Evolutionary conservation across 2,888 invertebrate genomes (phyloP).

Genomic region (Allophyes oxyacanthae): DNA sequence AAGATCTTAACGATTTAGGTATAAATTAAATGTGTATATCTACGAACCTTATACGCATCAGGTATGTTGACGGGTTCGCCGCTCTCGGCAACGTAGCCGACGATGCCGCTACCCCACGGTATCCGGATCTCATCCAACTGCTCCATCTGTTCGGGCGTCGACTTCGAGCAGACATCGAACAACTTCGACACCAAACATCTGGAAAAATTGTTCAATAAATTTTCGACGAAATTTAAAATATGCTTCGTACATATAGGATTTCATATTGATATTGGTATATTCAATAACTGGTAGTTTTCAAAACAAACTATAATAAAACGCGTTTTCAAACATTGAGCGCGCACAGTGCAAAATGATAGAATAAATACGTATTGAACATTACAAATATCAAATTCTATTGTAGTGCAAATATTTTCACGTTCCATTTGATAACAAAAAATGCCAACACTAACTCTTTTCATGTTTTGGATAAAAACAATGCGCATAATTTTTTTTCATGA

Average conservation of each 20-base stretch:
- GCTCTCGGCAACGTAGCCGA: constrained; percentile 97
- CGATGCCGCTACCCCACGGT: constrained; percentile 98
- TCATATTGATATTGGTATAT: too few relatives aligned
- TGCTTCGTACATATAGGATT: neutral
- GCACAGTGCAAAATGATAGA: constrained; percentile 5
- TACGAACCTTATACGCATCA: constrained; percentile 96
- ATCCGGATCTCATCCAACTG: constrained; percentile 97
- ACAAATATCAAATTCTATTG: constrained; percentile 33
- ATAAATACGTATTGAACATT: constrained; percentile 26
- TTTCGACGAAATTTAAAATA: constrained; percentile 6
- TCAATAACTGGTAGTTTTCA: neutral
- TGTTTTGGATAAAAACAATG: constrained; percentile 28
- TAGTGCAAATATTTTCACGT: constrained; percentile 35
- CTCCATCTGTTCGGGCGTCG: constrained; percentile 97
- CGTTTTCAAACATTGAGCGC: constrained; percentile 15
- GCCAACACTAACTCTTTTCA: constrained; percentile 10
- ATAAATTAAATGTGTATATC: too few relatives aligned
- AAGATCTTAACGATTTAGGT: too few relatives aligned
- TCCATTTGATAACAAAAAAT: constrained; percentile 29
- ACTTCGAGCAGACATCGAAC: constrained; percentile 98
- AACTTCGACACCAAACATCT: constrained; percentile 97
- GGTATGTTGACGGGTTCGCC: constrained; percentile 98
- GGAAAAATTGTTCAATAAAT: constrained; percentile 40
- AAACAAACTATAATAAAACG: constrained; percentile 14
- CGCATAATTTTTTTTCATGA: constrained; percentile 10